A percentile compares a stretch with the other conserved stretches of the same genome.
Conservation (phyloP, 2,797 vertebrate species). For the Catharus ustulatus region DNA sequence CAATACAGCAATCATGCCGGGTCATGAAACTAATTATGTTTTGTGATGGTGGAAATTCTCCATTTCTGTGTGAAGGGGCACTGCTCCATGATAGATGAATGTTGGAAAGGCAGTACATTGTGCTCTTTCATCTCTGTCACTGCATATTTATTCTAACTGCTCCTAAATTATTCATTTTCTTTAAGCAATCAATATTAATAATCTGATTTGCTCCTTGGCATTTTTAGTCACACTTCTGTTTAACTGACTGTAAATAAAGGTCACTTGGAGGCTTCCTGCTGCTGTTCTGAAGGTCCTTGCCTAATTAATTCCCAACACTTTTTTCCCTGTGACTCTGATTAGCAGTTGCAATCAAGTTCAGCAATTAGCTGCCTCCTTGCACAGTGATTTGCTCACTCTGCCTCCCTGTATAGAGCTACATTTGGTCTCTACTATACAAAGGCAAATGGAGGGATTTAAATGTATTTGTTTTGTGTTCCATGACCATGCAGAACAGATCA, state of each 20-base stretch:
- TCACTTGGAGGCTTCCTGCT: conserved; percentile 85
- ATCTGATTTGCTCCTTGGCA: conserved; percentile 85
- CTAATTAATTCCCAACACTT: conserved; percentile 85
- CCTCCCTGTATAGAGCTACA: conserved; percentile 51
- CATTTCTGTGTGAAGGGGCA: conserved; percentile 66
- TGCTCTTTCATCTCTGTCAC: conserved; percentile 78
- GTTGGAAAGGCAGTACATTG: conserved; percentile 68
- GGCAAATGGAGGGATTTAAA: conserved; percentile 49
- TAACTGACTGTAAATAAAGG: conserved; percentile 90
- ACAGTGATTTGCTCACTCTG: conserved; percentile 73
- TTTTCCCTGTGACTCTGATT: conserved; percentile 81
- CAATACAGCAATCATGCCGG: conserved; percentile 60
- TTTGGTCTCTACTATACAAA: conserved; percentile 47
- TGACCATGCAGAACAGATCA: conserved; percentile 52
- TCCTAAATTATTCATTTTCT: conserved; percentile 88
- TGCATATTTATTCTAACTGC: conserved; percentile 82
- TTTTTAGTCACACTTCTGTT: conserved; percentile 87
- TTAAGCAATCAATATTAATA: conserved; percentile 89
- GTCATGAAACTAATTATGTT: conserved; percentile 78
- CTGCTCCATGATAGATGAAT: conserved; percentile 70
- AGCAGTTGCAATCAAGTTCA: conserved; percentile 84
- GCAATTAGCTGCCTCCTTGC: conserved; percentile 81
- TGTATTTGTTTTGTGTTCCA: conserved; percentile 65
- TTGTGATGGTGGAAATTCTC: conserved; percentile 75
- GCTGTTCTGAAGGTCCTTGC: conserved; percentile 84